A percentile compares a stretch with the other conserved stretches of the same genome.
These are phyloP conservation scores for Bursaphelenchus mucronatus DNA, from an alignment of 1,140 invertebrate genomes.

Conservation along the genomic window DNA sequence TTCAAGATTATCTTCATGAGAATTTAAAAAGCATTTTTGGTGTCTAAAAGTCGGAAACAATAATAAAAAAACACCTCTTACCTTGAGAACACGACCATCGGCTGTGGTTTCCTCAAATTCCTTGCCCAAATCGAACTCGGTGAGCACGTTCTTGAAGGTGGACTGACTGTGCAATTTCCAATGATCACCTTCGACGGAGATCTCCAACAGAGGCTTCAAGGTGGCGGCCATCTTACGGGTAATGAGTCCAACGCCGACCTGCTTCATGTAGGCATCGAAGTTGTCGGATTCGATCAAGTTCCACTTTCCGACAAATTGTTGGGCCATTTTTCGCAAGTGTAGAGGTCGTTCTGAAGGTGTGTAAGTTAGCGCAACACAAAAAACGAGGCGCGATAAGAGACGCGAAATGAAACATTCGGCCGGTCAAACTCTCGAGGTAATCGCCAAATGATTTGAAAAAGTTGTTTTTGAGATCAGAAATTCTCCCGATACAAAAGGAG, in stretches of 20 bases:
- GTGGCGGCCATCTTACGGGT: slow-evolving; percentile 33
- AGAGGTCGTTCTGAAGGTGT: not conserved
- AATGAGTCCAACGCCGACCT: slow-evolving; percentile 30
- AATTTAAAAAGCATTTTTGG: no score
- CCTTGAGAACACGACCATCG: slow-evolving; percentile 36
- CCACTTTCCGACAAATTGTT: slow-evolving; percentile 42
- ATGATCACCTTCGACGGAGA: slow-evolving; percentile 37
- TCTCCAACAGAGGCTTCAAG: slow-evolving; percentile 36
- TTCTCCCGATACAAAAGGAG: not conserved
- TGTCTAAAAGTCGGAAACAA: not conserved
- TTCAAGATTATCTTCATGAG: no score
- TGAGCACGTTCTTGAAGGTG: slow-evolving; percentile 32
- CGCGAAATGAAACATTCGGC: not conserved
- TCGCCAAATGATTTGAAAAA: slow-evolving; percentile 3
- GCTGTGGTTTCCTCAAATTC: slow-evolving; percentile 30
- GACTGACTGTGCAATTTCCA: slow-evolving; percentile 33
- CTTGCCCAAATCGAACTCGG: slow-evolving; percentile 35
- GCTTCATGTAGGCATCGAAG: slow-evolving; percentile 44
- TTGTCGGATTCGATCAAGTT: slow-evolving; percentile 29
- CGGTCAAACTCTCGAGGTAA: not conserved
- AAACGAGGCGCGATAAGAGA: not conserved
- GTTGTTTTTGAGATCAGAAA: not conserved
- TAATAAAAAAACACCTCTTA: slow-evolving; percentile 13
- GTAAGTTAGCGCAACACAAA: not conserved
- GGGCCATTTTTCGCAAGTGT: slow-evolving; percentile 25